phyloP scores from a whole-genome alignment of 23 tunicate genomes.

The Clavelina lepadiformis region DNA sequence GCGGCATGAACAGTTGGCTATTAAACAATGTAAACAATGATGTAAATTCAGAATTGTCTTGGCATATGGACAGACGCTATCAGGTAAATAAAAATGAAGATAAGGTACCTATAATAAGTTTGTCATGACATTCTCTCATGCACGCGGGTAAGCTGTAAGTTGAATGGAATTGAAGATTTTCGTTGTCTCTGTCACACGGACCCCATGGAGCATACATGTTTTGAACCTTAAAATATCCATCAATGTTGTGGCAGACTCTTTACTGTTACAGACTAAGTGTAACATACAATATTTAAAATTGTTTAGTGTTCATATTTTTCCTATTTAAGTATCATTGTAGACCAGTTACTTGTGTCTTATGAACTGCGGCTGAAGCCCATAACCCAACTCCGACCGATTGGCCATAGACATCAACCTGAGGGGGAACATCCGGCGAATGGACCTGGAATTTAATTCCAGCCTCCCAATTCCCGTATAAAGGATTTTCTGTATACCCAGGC shows the following conservation, averaged over 20 bases:
- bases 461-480: neutral
- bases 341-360: slow-evolving; percentile 9
- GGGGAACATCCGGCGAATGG: neutral
- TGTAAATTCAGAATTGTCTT: too few relatives aligned
- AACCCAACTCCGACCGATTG: slow-evolving; percentile 13
- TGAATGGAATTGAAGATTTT: slow-evolving; percentile 1
- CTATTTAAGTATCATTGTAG: too few relatives aligned
- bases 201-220: slow-evolving; percentile 22
- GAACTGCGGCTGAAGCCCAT: slow-evolving; percentile 9
- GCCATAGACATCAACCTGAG: neutral
- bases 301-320: too few relatives aligned
- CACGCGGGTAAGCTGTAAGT: slow-evolving; percentile 5
- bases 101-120: too few relatives aligned
- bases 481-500: slow-evolving; percentile 5
- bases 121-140: slow-evolving; percentile 14
- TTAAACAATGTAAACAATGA: too few relatives aligned
- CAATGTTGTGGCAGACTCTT: too few relatives aligned
- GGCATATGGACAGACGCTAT: too few relatives aligned
- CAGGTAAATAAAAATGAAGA: too few relatives aligned
- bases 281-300: too few relatives aligned
- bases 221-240: neutral
- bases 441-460: slow-evolving; percentile 7
- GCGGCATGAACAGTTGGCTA: too few relatives aligned
- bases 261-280: too few relatives aligned
- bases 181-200: slow-evolving; percentile 1